Evolutionary conservation across 2,888 invertebrate species (phyloP).

Genomic region (Epistrophe grossulariae): DNA sequence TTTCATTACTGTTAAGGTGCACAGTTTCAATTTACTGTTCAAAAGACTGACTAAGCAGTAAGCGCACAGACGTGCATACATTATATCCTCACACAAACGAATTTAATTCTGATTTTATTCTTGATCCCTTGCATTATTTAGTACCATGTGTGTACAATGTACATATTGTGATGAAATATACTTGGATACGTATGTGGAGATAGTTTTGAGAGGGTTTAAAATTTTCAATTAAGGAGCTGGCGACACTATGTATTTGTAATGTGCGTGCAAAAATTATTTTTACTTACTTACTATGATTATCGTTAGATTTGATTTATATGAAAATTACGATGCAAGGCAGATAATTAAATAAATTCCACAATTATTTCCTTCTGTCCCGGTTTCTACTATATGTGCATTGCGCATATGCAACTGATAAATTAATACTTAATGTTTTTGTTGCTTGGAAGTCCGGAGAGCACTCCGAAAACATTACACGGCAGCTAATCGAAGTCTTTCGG

Average conservation of each 20-base stretch:
- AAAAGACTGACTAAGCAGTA: constrained; percentile 8
- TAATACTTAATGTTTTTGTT: no score
- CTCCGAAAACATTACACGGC: no score
- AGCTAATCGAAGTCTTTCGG: no score
- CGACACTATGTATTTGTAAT: background rate
- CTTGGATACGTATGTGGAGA: background rate
- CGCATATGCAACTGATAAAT: no score
- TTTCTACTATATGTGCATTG: no score
- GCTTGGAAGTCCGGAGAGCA: no score
- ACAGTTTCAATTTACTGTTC: constrained; percentile 10
- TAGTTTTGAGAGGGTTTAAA: background rate
- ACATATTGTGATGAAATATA: background rate
- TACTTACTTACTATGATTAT: no score
- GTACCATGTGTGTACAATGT: background rate
- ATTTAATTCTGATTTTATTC: constrained; percentile 44
- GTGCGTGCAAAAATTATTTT: background rate
- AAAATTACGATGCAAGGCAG: no score
- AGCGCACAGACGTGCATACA: no score
- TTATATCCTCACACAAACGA: background rate
- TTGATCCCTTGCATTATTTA: constrained; percentile 46
- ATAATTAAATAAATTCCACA: no score
- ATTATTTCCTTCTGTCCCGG: no score
- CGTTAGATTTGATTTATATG: no score
- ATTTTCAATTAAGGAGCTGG: background rate
- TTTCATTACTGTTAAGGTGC: background rate